Base-by-base conservation (phyloP, 1,140 invertebrate species). In the Polypedilum pembai region DNA sequence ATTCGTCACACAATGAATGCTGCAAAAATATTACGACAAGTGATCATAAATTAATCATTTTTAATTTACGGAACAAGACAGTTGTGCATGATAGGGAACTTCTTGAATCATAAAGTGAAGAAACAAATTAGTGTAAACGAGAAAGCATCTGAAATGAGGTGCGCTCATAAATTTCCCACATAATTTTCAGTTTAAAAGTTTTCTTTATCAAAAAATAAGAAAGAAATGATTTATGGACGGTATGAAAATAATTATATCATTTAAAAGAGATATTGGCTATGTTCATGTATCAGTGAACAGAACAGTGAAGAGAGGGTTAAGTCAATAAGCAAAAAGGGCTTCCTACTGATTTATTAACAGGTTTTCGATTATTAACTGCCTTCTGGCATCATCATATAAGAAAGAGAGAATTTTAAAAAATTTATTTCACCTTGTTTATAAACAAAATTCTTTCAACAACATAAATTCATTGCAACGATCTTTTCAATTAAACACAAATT, bases 221-320 rank as follows among this genome's bases (percentile, higher is more conserved):
- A 56, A 4, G 45, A 12, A 56, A 15, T 56, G 45, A 56, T 56
- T 56, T 56, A 56, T 56, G 12, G 15, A 56, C 12, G 12, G 12
- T 56, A n/a, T n/a, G 12, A 56, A 56, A 56, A 56, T 56, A 56
- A 56, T 56, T 56, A 56, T 56, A 56, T 56, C 45, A 56, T 56
- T 56, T 56, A 12, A 56, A 56, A 33, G 5, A n/a, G 12, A 56
- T 56, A 56, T 56, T 56, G 45, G 45, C 45, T n/a, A 56, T 56
- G 12, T 56, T 56, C n/a, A 56, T n/a, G n/a, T 4, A 56, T n/a
- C 12, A 56, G 4, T n/a, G n/a, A 56, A 56, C n/a, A 56, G n/a
- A 56, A 56, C 10, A n/a, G 45, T 56, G 15, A 3, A n/a, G n/a
- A 56, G 45, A 56, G 45, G 24, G 45, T 56, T 56, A 56, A 56